Conservation (phyloP, 2,797 vertebrate species). For the Acanthurus lineatus region DNA sequence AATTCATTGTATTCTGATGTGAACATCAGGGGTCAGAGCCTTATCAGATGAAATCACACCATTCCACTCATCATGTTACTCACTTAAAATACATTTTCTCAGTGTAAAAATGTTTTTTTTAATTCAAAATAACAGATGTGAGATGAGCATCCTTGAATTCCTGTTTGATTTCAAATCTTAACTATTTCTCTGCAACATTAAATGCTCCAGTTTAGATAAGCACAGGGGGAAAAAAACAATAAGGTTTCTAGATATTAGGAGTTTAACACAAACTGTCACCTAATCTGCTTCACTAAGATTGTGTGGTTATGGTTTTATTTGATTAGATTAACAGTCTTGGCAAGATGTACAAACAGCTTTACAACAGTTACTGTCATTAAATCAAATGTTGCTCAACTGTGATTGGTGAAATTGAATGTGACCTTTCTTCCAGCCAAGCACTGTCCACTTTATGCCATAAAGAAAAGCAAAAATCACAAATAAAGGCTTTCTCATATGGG, state of each 20-base stretch:
- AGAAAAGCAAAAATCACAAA: not conserved
- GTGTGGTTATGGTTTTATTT: not conserved
- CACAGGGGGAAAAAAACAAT: not conserved
- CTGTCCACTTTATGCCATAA: not conserved
- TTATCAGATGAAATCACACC: not conserved
- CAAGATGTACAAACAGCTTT: not conserved
- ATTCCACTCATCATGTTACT: not conserved
- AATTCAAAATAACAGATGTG: not conserved
- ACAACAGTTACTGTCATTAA: slow-evolving; percentile 3
- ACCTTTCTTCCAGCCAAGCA: not conserved
- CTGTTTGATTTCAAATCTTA: not conserved
- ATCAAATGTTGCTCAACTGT: not conserved
- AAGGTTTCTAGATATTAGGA: not conserved
- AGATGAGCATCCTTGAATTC: not conserved
- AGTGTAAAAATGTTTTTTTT: not conserved
- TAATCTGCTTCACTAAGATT: not conserved
- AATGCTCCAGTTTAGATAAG: not conserved
- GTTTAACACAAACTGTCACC: not conserved
- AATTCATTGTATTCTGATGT: not conserved
- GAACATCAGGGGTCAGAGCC: not conserved
- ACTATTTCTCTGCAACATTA: not conserved
- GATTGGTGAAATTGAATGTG: not conserved
- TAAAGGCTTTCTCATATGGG: not conserved
- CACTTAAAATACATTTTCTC: not conserved
- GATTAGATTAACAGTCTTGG: slow-evolving; percentile 2